A percentile compares a stretch with the other conserved stretches of the same genome.
phyloP scores from a whole-genome alignment of 2,888 invertebrate species.

The Eristalis tenax region DNA sequence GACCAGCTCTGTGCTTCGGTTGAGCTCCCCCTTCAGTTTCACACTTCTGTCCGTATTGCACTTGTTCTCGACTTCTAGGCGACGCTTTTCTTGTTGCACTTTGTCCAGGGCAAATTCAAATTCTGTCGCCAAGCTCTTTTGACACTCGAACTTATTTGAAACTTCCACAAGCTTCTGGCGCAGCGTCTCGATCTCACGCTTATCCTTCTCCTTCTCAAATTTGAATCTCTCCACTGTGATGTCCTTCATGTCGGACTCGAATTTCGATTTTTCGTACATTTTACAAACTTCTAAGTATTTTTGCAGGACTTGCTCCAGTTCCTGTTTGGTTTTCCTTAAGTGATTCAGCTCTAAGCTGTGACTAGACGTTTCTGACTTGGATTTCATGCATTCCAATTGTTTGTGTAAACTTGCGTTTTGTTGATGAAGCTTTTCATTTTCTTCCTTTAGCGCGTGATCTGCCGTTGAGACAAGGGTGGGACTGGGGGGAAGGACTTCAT shows the following conservation, averaged over 20 bases:
- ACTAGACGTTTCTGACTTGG: conserved; percentile 33
- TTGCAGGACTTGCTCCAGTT: conserved; percentile 73
- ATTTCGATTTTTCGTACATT: conserved; percentile 75
- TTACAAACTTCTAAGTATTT: conserved; percentile 75
- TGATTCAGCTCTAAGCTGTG: conserved; percentile 42
- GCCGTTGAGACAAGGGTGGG: not conserved
- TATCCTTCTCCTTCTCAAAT: conserved; percentile 72
- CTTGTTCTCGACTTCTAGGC: conserved; percentile 47
- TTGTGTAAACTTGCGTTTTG: conserved; percentile 20
- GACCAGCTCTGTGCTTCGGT: not conserved
- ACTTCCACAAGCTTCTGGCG: conserved; percentile 71
- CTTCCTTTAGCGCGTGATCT: not conserved
- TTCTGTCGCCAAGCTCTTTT: conserved; percentile 43
- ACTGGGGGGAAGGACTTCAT: not conserved
- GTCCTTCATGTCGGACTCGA: conserved; percentile 74
- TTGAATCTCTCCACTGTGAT: conserved; percentile 72
- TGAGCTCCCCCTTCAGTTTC: conserved; percentile 25
- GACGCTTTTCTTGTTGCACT: conserved; percentile 45
- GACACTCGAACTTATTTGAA: conserved; percentile 37
- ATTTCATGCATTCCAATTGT: conserved; percentile 18
- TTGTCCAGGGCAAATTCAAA: conserved; percentile 57
- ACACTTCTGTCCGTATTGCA: conserved; percentile 43
- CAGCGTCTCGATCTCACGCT: conserved; percentile 72
- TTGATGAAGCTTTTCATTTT: conserved; percentile 15
- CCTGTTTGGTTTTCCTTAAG: conserved; percentile 68